Base-by-base conservation (phyloP, 2,797 vertebrate genomes). In the Bovichtus variegatus region DNA sequence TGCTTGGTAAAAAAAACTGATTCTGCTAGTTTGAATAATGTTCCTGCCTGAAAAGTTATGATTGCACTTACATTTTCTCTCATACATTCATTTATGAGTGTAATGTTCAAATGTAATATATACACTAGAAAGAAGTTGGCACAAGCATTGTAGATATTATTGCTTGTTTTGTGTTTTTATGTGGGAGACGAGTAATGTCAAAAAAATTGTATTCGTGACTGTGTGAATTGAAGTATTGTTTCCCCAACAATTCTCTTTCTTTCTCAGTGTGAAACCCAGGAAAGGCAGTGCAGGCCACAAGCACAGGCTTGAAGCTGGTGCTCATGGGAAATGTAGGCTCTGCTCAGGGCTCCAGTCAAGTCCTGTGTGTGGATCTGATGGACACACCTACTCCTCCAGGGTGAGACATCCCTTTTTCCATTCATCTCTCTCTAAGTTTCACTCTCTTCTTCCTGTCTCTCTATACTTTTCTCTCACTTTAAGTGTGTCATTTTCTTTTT, bases 341-440 rank as follows among this genome's bases (percentile, higher is more conserved):
- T 99, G 98, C 66, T 94, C 96, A 0, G 2, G 74, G 23, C 54
- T 86, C 0, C 96, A 92, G 13, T 63, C 94, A 16, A 91, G 50
- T 70, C 85, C 96, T 54, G 81, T n/a, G 68, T 99, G 98, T 18
- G 97, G 96, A 8, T 98, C 97, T 0, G 97, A 99, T 6, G 98
- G 97, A 59, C 93, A 94, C 88, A 88, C 88, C 10, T 94, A 94
- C 78, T 95, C 93, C 0, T 94, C 95, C 69, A 96, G 96, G 96
- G 93, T 93, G 49, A 90, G 86, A 59, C 5, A 0, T 47, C 12
- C 19, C 5, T 25, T 34, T 70, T 65, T 18, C 2, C 15, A 18
- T 41, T 23, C n/a, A 6, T 40, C 3, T 29, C 9, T 59, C 11
- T 31, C 64, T 29, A 25, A 60, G 1, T 31, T 40, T 41, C 23